These are phyloP conservation scores for Holothuria scabra DNA, from an alignment of 53 echinoderm and acorn worm genomes.

Conservation along the genomic window DNA sequence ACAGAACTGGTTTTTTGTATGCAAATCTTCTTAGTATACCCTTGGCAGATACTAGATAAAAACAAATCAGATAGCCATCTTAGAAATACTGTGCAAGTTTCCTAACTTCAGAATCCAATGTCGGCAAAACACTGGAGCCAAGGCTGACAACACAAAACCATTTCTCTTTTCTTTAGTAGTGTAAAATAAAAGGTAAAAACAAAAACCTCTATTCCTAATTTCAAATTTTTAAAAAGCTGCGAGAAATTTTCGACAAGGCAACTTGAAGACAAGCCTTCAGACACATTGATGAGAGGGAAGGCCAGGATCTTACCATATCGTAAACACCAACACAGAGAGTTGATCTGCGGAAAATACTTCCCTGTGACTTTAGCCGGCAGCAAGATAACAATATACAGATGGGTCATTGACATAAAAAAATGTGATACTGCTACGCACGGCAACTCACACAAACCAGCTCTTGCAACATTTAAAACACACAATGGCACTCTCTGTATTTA, in stretches of 20 bases:
- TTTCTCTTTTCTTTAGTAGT: no score
- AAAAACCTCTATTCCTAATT: no score
- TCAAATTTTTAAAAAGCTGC: no score
- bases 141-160: background rate
- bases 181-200: no score
- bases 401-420: background rate
- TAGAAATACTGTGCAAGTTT: slow-evolving; percentile 30
- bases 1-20: background rate
- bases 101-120: slow-evolving; percentile 45
- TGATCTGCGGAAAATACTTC: no score
- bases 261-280: no score
- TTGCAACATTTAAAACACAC: slow-evolving; percentile 44
- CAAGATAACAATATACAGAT: background rate
- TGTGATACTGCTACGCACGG: background rate
- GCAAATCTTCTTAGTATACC: background rate
- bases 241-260: no score
- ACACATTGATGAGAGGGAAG: no score
- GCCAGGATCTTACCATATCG: no score
- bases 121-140: slow-evolving; percentile 49
- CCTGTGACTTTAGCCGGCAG: background rate
- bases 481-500: slow-evolving; percentile 37
- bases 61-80: no score
- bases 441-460: slow-evolving; percentile 22
- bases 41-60: slow-evolving; percentile 21
- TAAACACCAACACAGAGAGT: no score